Base-by-base conservation (phyloP, 2,113 vertebrate genomes). In the Kryptolebias marmoratus region DNA sequence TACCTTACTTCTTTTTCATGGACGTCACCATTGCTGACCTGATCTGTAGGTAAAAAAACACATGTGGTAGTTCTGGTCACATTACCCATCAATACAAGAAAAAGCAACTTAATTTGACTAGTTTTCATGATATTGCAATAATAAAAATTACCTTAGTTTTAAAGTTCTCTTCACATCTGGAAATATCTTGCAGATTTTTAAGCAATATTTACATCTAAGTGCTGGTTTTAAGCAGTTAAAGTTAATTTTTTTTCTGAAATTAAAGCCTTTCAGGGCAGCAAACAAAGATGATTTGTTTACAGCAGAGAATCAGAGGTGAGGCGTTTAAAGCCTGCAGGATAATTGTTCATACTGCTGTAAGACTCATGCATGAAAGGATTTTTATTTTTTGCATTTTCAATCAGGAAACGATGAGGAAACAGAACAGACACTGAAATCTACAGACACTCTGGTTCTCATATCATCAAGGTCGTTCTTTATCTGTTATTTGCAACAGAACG, bases 381-480 rank as follows among this genome's bases (percentile, higher is more conserved):
- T 47, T 5, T 6, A 52, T 53, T 11, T 27, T 27, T 11, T 11
- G 39, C 10, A 15, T 13, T 15, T 48, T 48, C 12, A 2, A 27
- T 22, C 2, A 27, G 11, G n/a, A 27, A 9, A n/a, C 8, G 18
- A 4, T 13, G 22, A 9, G 36, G 50, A 36, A 60, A 13, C 11
- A 15, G 44, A 49, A n/a, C 2, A n/a, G 14, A 5, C 6, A 42
- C 1, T 1, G 2, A 30, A 56, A 45, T 27, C 36, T 39, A 52
- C 11, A 52, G 16, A 47, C n/a, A 1, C 28, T 78, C 48, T 4
- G 0, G 36, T 2, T 56, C 57, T 73, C 67, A 28, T 64, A 61
- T 27, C 62, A 57, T 1, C 89, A 91, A 91, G 89, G 89, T 10
- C 82, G 13, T 11, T n/a, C 56, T 56, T 44, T 76, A 80, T 86